A percentile compares a stretch with the other conserved stretches of the same genome.
Evolutionary conservation across 2,797 vertebrate species (phyloP).

Genomic region (Chaetodon trifasciatus): DNA sequence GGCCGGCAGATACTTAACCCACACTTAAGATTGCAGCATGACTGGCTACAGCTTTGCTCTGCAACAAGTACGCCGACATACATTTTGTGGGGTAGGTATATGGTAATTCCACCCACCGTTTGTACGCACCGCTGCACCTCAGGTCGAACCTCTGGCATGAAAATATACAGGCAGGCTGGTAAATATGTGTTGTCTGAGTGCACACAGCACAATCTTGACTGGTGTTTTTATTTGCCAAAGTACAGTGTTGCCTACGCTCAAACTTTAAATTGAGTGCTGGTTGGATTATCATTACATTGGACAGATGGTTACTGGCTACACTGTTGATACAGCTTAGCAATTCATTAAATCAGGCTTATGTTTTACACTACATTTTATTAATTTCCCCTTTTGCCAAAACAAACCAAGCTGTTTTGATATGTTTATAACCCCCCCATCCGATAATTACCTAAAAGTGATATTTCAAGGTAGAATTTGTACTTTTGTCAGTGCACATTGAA

Average conservation of each 20-base stretch:
- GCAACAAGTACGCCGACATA: neutral
- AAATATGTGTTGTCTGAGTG: neutral
- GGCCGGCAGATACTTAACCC: too few relatives aligned
- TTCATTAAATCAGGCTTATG: conserved; percentile 38
- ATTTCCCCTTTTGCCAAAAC: conserved; percentile 6
- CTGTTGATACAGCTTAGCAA: conserved; percentile 11
- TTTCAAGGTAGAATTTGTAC: neutral
- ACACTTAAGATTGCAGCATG: neutral
- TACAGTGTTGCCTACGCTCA: neutral
- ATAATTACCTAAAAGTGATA: neutral
- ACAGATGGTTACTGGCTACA: conserved; percentile 31
- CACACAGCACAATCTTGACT: neutral
- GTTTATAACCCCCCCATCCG: neutral
- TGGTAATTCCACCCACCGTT: conserved; percentile 15
- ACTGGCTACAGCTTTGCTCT: neutral
- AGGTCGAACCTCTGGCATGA: conserved; percentile 1
- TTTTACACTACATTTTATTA: neutral
- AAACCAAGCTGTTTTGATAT: neutral
- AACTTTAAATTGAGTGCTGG: conserved; percentile 12
- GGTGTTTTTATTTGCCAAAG: neutral
- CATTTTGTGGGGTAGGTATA: neutral
- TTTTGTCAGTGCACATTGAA: neutral
- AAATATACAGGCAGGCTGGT: conserved; percentile 5
- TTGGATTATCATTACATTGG: neutral
- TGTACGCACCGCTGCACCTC: conserved; percentile 5